phyloP scores from a whole-genome alignment of 2,888 invertebrate genomes.

The Napeogenes sylphis region DNA sequence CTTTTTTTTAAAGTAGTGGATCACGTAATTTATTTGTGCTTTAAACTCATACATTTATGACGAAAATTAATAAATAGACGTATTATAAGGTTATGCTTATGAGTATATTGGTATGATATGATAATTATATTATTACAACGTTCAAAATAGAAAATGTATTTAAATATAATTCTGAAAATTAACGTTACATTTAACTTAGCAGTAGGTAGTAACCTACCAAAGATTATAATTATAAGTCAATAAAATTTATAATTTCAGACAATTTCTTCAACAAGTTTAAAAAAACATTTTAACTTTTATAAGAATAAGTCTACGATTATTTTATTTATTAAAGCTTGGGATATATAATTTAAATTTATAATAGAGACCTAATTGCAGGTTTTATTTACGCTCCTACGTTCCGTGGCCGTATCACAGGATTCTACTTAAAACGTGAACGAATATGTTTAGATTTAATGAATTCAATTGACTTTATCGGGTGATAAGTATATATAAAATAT shows the following conservation, averaged over 20 bases:
- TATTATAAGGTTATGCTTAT: neutral
- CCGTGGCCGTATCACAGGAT: conserved; percentile 12
- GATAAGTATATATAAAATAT: neutral
- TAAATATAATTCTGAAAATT: neutral
- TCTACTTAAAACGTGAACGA: neutral
- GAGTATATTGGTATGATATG: conserved; percentile 2
- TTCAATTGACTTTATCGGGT: conserved; percentile 6
- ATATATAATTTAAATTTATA: conserved; percentile 33
- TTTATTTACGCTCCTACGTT: neutral
- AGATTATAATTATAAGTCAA: neutral
- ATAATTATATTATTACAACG: conserved; percentile 1
- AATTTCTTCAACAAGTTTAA: conserved; percentile 8
- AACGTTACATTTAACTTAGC: neutral
- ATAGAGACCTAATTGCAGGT: conserved; percentile 14
- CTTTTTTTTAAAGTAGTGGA: neutral
- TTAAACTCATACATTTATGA: neutral
- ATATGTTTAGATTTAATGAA: conserved; percentile 4
- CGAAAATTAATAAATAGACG: neutral
- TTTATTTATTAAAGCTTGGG: conserved; percentile 44
- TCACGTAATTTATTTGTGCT: conserved; percentile 13
- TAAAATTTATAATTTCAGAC: conserved; percentile 4
- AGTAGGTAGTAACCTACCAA: neutral
- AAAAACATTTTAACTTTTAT: conserved; percentile 19
- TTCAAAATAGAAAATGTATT: conserved; percentile 3
- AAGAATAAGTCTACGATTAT: conserved; percentile 13